Percentiles rank a stretch among this genome's conserved stretches.
Conservation (phyloP, 2,888 invertebrate genomes). For the Macropis europaea region DNA sequence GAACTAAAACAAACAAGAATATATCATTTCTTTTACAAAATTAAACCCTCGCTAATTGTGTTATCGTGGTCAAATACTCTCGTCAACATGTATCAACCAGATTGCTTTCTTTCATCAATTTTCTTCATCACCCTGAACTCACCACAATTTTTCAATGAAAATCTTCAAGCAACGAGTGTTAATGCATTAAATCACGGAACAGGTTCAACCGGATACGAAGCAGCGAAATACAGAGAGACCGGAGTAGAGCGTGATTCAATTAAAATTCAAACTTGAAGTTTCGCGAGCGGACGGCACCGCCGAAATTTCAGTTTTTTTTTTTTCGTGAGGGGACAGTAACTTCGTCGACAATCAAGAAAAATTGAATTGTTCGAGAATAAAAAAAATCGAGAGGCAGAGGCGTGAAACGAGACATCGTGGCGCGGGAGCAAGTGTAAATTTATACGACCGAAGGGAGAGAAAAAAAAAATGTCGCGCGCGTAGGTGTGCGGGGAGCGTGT, state of each 20-base stretch:
- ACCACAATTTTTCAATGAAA: too few species aligned
- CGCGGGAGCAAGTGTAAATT: conserved; percentile 22
- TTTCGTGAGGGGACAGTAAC: neutral
- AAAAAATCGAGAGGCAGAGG: neutral
- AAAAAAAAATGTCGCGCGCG: neutral
- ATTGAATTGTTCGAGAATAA: conserved; percentile 6
- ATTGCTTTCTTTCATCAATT: too few species aligned
- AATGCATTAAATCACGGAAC: too few species aligned
- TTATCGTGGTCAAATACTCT: too few species aligned
- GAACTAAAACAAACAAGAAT: too few species aligned
- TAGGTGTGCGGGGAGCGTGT: neutral
- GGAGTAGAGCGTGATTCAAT: neutral
- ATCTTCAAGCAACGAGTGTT: too few species aligned
- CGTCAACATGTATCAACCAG: too few species aligned
- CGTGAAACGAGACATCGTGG: conserved; percentile 3
- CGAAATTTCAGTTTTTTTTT: neutral
- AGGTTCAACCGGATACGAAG: too few species aligned
- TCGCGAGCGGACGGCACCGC: neutral
- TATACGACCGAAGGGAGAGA: neutral
- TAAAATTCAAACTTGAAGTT: neutral
- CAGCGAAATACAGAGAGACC: neutral
- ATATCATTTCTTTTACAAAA: too few species aligned
- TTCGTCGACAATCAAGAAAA: conserved; percentile 17
- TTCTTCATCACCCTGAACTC: too few species aligned
- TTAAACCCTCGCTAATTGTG: too few species aligned